Evolutionary conservation across 2,797 vertebrate species (phyloP).

Genomic region (Kryptopterus vitreolus): DNA sequence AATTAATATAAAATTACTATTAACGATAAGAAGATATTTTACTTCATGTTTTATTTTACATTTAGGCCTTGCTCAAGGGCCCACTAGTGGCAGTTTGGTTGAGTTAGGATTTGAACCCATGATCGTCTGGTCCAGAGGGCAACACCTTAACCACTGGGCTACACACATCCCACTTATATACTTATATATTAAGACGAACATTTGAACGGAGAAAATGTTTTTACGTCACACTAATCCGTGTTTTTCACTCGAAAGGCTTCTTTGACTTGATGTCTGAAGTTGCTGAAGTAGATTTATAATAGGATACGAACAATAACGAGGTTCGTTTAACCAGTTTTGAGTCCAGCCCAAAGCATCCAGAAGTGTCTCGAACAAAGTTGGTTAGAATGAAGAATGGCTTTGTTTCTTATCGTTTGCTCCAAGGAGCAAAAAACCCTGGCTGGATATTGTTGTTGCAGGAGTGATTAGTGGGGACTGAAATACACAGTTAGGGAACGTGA

Average conservation of each 20-base stretch:
- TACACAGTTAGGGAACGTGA: background rate
- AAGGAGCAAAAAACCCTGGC: conserved; percentile 37
- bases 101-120: too few species aligned
- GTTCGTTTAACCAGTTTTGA: background rate
- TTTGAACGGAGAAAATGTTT: background rate
- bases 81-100: too few species aligned
- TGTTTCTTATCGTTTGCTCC: conserved; percentile 49
- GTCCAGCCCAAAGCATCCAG: background rate
- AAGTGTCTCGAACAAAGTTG: conserved; percentile 28
- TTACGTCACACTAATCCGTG: background rate
- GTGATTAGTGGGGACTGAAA: conserved; percentile 1
- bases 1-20: too few species aligned
- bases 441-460: conserved; percentile 38
- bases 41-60: too few species aligned
- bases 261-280: background rate
- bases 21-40: too few species aligned
- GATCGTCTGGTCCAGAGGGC: too few species aligned
- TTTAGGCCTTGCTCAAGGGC: too few species aligned
- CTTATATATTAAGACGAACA: too few species aligned
- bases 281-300: background rate
- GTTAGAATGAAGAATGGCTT: conserved; percentile 47
- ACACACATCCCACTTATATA: too few species aligned
- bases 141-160: too few species aligned
- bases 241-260: background rate
- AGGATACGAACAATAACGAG: background rate